Percentiles rank a stretch among this genome's conserved stretches.
Evolutionary conservation across 2,113 vertebrate genomes (phyloP).

Genomic region (Spea bombifrons): DNA sequence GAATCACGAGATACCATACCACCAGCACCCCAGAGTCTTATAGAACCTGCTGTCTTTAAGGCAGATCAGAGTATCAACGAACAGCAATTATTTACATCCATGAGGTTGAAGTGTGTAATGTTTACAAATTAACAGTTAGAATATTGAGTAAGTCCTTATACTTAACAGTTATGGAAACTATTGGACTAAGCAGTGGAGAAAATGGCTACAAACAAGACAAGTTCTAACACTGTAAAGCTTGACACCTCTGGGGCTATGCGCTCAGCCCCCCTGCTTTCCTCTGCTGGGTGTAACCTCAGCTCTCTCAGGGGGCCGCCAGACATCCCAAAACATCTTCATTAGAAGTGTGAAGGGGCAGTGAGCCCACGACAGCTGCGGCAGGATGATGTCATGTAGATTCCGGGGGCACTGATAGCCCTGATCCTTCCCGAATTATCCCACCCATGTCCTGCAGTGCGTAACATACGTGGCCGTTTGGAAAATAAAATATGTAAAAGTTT

Average conservation of each 20-base stretch:
- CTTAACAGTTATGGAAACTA: too few species aligned
- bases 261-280: slow-evolving; percentile 4
- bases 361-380: slow-evolving; percentile 32
- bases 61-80: too few species aligned
- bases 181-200: background rate
- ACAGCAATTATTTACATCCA: too few species aligned
- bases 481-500: too few species aligned
- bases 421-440: background rate
- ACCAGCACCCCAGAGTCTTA: too few species aligned
- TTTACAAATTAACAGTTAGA: too few species aligned
- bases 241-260: background rate
- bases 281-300: slow-evolving; percentile 32
- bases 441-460: background rate
- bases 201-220: background rate
- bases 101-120: too few species aligned
- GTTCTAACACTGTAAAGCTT: slow-evolving; percentile 5
- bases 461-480: too few species aligned
- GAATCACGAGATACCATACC: too few species aligned
- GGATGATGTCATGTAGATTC: slow-evolving; percentile 40
- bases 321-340: slow-evolving; percentile 45
- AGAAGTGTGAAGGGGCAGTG: slow-evolving; percentile 43
- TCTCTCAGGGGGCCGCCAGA: slow-evolving; percentile 30
- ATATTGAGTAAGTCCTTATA: too few species aligned
- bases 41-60: too few species aligned
- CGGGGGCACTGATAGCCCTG: slow-evolving; percentile 15